Evolutionary conservation across 1,140 invertebrate species (phyloP), one percentile per base, ranked within the genome.

Genomic region (Drosophila paulistorum): DNA sequence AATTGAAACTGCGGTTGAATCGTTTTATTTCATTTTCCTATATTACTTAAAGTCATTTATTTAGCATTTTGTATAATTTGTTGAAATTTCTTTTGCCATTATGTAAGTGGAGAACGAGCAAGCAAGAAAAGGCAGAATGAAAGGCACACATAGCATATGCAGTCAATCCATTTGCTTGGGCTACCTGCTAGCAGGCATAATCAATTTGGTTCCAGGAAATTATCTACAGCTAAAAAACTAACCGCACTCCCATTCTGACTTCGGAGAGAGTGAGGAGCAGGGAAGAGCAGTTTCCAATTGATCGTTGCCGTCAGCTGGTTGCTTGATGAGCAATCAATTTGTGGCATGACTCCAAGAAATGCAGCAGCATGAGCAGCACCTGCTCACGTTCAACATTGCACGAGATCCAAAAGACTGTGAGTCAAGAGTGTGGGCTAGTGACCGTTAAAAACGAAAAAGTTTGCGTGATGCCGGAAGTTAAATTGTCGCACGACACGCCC

Each of bases 401-500:
- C 30, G 41, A 42, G 35, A 20, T 9, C 10, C 10, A 20, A 48
- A 67, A 45, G 14, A 48, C 17, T 14, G 54, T 14, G 54, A 17
- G 37, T 66, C 48, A 71, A 68, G 71, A 73, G 76, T 64, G 67
- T 59, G 69, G 61, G 74, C 64, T 61, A 69, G 57, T 55, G 76
- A 68, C 57, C 73, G 61, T 57, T 54, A 54, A 42, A 37, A 37
- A 37, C 7, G 11, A 37, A 39, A 39, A 66, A 77, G 65, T 73
- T 77, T 41, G 77, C 66, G 75, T 74, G 71, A 71, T 74, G 77
- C 85, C 84, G 85, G 84, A 89, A 90, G 79, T 84, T 81, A 77
- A 89, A 89, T 89, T 89, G 84, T 89, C 84, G 68, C 84, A 83
- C 23, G 65, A 55, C 64, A 81, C 84, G 77, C 84, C 84, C 84